Evolutionary conservation across 2,888 invertebrate species (phyloP), one percentile per base, ranked within the genome.

Genomic region (Eupsilia transversa): DNA sequence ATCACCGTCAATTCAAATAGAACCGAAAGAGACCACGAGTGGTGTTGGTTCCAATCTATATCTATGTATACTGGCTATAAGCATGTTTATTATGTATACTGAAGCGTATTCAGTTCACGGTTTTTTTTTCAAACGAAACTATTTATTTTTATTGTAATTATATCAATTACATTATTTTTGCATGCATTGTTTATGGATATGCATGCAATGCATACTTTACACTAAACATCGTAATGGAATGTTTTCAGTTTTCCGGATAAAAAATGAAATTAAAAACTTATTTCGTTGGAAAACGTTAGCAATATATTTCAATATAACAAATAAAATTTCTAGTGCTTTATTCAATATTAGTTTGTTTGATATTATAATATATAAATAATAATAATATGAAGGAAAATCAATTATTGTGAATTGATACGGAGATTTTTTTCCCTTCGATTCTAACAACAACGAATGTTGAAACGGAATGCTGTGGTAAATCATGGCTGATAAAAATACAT

Each of bases 11-110:
- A 61, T 64, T 41, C 2, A 14, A 4, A 4, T 12, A n/a, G 10
- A 68, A n/a, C 27, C 6, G 70, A 84, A 66, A 65, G 83, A 82
- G 84, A 86, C 17, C 56, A 66, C 30, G 54, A 30, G 43, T 38
- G 35, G 20, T 63, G 23, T 70, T 56, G 12, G 43, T 76, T 60
- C 7, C 17, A 74, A 74, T 69, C 23, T 73, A 35, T 67, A 57
- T 30, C 5, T 76, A 65, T 72, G 56, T 59, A 27, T 60, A 74
- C 20, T 54, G 35, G 12, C 20, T 59, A 3, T 20, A 54, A 0
- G 49, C 41, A 72, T 70, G 27, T 72, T 70, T 72, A 60, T 30
- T 72, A 82, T 69, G 27, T 69, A 59, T 64, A 80, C 17, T 46
- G 20, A 63, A 65, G 65, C 35, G 54, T 74, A 56, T 65, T 77